Evolutionary conservation across 2,797 vertebrate genomes (phyloP).

Genomic region (Bufotes viridis): DNA sequence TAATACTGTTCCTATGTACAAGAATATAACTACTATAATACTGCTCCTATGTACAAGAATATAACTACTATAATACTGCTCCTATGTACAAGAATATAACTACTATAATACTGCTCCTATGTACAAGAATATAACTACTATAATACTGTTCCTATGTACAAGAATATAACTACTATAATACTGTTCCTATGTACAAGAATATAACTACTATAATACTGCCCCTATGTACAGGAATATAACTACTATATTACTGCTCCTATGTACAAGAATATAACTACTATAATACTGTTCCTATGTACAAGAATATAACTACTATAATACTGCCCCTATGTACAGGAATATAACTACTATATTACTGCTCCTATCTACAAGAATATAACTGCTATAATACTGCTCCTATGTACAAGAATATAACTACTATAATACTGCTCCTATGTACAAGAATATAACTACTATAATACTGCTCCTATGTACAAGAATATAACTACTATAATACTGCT

Average conservation of each 20-base stretch:
- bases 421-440: slow-evolving; percentile 6
- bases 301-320: slow-evolving; percentile 14
- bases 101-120: background rate
- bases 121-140: slow-evolving; percentile 8
- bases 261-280: slow-evolving; percentile 8
- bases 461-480: slow-evolving; percentile 7
- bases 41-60: background rate
- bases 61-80: slow-evolving; percentile 5
- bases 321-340: background rate
- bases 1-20: background rate
- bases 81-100: background rate
- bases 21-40: slow-evolving; percentile 18
- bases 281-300: background rate
- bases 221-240: too few relatives aligned
- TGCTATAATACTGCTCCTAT: background rate
- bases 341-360: slow-evolving; percentile 6
- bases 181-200: background rate
- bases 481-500: slow-evolving; percentile 4
- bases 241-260: too few relatives aligned
- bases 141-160: background rate
- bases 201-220: too few relatives aligned
- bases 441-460: slow-evolving; percentile 6
- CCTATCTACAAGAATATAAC: background rate
- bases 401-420: background rate
- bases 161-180: slow-evolving; percentile 19